Conservation (phyloP, 2,113 vertebrate species). For the Vulpes lagopus region DNA sequence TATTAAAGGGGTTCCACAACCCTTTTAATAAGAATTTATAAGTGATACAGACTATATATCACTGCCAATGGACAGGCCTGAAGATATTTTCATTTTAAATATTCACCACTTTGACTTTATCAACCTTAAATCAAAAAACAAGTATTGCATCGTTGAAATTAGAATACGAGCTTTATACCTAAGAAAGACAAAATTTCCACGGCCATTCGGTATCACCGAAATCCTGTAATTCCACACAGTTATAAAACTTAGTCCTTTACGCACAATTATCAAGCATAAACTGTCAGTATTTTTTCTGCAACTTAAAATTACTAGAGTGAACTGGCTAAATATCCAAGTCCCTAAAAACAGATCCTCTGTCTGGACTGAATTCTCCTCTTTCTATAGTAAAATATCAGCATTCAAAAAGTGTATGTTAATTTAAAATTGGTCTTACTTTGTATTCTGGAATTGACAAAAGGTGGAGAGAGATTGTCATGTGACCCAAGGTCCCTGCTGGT, state of each 20-base stretch:
- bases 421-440: slow-evolving; percentile 90
- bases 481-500: slow-evolving; percentile 92
- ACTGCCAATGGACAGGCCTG: neutral
- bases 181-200: neutral
- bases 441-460: slow-evolving; percentile 95
- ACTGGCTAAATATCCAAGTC: neutral
- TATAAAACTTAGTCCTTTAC: neutral
- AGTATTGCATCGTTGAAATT: neutral
- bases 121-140: neutral
- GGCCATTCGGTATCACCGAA: neutral
- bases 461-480: slow-evolving; percentile 96
- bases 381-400: slow-evolving; percentile 6
- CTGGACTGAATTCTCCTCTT: neutral
- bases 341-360: neutral
- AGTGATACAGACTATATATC: neutral
- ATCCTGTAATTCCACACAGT: neutral
- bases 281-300: neutral
- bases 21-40: neutral
- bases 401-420: neutral
- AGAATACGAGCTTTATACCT: neutral
- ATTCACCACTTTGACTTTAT: neutral
- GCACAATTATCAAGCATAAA: neutral
- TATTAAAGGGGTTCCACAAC: neutral
- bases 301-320: neutral
- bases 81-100: neutral